Percentiles rank a stretch among this genome's conserved stretches.
Evolutionary conservation across 2,888 invertebrate genomes (phyloP).

Genomic region (Dendrolimus houi): DNA sequence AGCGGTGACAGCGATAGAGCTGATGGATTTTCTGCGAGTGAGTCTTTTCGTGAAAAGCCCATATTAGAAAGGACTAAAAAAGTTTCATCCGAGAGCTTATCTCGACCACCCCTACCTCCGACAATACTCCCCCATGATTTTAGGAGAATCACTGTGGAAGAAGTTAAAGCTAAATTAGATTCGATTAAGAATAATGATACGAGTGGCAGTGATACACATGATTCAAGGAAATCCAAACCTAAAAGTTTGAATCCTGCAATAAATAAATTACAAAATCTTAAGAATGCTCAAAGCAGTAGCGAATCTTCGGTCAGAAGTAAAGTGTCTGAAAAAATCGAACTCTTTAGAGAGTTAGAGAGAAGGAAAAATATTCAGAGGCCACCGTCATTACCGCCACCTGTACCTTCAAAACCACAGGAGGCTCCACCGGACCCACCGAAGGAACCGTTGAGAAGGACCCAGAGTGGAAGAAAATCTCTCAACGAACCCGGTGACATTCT

Average conservation of each 20-base stretch:
- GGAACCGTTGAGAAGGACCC: slow-evolving; percentile 60
- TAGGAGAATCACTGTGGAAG: slow-evolving; percentile 67
- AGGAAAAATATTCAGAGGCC: slow-evolving; percentile 65
- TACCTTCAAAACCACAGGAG: slow-evolving; percentile 53
- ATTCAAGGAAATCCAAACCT: slow-evolving; percentile 59
- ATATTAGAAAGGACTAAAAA: slow-evolving; percentile 75
- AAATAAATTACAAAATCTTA: slow-evolving; percentile 30
- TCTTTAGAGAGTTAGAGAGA: slow-evolving; percentile 65
- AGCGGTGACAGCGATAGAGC: slow-evolving; percentile 79
- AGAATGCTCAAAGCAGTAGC: slow-evolving; percentile 41
- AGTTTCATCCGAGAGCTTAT: slow-evolving; percentile 71
- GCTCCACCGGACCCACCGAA: slow-evolving; percentile 38
- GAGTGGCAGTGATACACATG: slow-evolving; percentile 69
- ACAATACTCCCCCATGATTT: slow-evolving; percentile 47
- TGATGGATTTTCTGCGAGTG: slow-evolving; percentile 64
- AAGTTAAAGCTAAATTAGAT: slow-evolving; percentile 76
- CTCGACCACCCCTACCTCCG: slow-evolving; percentile 60
- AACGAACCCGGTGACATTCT: slow-evolving; percentile 85
- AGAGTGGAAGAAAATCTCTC: slow-evolving; percentile 63
- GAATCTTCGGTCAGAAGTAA: slow-evolving; percentile 67
- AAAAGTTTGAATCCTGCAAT: slow-evolving; percentile 22
- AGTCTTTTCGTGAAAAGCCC: slow-evolving; percentile 64
- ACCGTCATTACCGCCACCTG: slow-evolving; percentile 64
- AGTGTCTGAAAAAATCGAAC: slow-evolving; percentile 70
- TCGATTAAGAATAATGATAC: slow-evolving; percentile 60